Conservation (phyloP, 2,797 vertebrate species). For the Masticophis lateralis region DNA sequence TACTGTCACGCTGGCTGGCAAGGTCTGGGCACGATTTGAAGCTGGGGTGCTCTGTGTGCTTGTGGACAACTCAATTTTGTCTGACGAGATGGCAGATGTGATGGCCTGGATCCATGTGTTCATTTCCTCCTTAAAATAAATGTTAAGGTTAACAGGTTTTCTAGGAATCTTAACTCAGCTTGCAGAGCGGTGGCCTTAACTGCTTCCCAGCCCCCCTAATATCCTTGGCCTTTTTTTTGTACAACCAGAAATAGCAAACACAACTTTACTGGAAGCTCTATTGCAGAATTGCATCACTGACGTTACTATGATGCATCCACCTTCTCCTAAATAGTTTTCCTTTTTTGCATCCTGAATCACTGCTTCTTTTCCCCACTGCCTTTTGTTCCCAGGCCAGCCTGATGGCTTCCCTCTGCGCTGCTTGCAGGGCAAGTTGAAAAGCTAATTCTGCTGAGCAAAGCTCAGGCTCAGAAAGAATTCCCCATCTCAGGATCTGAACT, state of each 20-base stretch:
- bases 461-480: constrained; percentile 15
- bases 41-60: constrained; percentile 96
- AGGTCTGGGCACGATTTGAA: constrained; percentile 90
- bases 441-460: constrained; percentile 42
- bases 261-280: background rate
- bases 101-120: constrained; percentile 95
- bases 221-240: background rate
- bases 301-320: background rate
- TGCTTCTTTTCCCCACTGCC: constrained; percentile 19
- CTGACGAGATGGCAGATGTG: constrained; percentile 81
- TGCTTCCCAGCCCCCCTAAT: background rate
- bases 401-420: constrained; percentile 63
- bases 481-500: background rate
- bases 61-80: constrained; percentile 84
- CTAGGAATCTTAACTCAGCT: background rate
- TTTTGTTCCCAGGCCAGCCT: constrained; percentile 35
- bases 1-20: constrained; percentile 87
- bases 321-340: background rate
- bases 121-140: constrained; percentile 91
- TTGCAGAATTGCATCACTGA: background rate
- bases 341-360: background rate
- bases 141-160: constrained; percentile 33
- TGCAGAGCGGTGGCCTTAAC: background rate
- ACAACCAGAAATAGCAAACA: background rate
- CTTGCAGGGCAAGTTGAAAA: constrained; percentile 82